These are phyloP conservation scores for Psittacula cyanocephala DNA, from an alignment of 2,113 vertebrate genomes.

Conservation along the genomic window DNA sequence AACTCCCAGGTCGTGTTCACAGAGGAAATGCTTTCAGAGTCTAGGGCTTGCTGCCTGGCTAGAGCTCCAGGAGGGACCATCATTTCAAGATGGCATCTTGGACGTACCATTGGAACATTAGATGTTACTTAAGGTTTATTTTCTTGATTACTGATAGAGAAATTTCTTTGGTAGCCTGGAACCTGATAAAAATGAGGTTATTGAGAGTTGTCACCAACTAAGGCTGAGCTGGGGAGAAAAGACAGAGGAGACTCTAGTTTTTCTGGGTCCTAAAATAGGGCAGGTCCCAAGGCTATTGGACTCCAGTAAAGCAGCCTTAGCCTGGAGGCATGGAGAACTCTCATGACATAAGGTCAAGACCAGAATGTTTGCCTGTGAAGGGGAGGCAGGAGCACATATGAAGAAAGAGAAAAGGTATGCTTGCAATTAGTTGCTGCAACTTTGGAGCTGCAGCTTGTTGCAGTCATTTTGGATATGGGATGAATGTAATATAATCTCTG, in stretches of 20 bases:
- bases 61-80: neutral
- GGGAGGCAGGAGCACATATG: neutral
- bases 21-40: neutral
- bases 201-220: fast-evolving
- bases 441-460: neutral
- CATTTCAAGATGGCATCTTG: neutral
- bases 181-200: neutral
- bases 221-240: neutral
- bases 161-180: neutral
- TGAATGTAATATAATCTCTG: neutral
- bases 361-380: fast-evolving
- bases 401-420: neutral
- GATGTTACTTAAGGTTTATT: neutral
- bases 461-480: neutral
- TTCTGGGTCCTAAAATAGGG: neutral
- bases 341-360: fast-evolving
- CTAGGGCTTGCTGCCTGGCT: neutral
- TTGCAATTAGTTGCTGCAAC: neutral
- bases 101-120: neutral
- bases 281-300: neutral
- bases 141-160: neutral
- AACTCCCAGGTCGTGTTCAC: neutral
- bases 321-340: neutral
- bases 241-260: neutral
- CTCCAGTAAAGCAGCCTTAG: neutral